Evolutionary conservation across 2,797 vertebrate species (phyloP).

Genomic region (Sebastes diaconus): DNA sequence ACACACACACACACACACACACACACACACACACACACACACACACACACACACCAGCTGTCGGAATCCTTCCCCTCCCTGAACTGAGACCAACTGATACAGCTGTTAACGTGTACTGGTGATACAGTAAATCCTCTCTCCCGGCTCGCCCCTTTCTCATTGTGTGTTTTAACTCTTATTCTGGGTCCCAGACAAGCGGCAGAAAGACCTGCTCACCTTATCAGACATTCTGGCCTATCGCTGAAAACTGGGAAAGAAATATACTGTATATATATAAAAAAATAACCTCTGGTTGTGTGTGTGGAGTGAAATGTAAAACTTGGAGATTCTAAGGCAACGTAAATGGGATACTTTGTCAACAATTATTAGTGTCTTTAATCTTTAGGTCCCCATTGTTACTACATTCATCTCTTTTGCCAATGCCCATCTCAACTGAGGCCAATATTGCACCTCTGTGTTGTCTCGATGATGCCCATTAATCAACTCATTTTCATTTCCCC

Average conservation of each 20-base stretch:
- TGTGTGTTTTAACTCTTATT: slow-evolving; percentile 52
- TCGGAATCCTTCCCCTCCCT: slow-evolving; percentile 85
- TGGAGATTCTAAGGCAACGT: not conserved
- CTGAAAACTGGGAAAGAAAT: not conserved
- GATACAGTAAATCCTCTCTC: slow-evolving; percentile 60
- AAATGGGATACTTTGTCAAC: not conserved
- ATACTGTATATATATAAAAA: no score
- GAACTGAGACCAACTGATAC: slow-evolving; percentile 87
- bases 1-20: slow-evolving; percentile 6
- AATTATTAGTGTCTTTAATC: not conserved
- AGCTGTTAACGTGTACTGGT: slow-evolving; percentile 76
- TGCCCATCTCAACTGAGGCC: slow-evolving; percentile 15
- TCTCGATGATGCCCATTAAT: slow-evolving; percentile 37
- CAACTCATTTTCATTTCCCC: slow-evolving; percentile 33
- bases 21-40: slow-evolving; percentile 29
- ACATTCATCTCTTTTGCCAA: slow-evolving; percentile 43
- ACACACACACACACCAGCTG: slow-evolving; percentile 72
- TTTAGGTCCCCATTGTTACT: not conserved
- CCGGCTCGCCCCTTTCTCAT: slow-evolving; percentile 59
- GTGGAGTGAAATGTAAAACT: not conserved
- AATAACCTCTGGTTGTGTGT: not conserved
- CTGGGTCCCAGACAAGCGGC: slow-evolving; percentile 29
- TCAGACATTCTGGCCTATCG: not conserved
- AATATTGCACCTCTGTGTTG: slow-evolving; percentile 17
- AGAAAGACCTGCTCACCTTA: slow-evolving; percentile 1